phyloP scores from a whole-genome alignment of 2,113 vertebrate species.

The Pycnonotus jocosus region DNA sequence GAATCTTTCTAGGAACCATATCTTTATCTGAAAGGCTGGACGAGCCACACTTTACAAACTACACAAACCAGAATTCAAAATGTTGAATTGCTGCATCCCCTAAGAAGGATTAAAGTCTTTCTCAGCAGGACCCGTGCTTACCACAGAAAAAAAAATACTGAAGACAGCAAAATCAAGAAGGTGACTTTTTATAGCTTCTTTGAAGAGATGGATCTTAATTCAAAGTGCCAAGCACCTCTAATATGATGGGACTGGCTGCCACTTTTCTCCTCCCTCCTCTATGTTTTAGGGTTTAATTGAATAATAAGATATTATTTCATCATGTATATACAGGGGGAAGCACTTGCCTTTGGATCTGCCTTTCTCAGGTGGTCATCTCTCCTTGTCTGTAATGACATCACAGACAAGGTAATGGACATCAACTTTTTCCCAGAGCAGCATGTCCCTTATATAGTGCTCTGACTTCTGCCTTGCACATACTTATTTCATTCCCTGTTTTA shows the following conservation, averaged over 20 bases:
- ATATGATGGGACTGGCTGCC: rapidly evolving
- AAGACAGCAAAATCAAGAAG: not conserved
- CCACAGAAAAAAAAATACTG: not conserved
- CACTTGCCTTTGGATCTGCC: not conserved
- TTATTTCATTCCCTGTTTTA: not conserved
- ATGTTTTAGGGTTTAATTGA: not conserved
- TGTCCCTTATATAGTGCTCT: not conserved
- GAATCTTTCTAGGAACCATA: not conserved
- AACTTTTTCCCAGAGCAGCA: not conserved
- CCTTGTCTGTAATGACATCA: not conserved
- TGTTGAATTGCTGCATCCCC: not conserved
- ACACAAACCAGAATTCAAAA: not conserved
- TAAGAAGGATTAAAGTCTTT: not conserved
- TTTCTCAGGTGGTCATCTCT: not conserved
- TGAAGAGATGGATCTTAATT: not conserved
- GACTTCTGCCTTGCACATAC: not conserved
- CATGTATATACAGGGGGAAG: not conserved
- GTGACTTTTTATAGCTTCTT: not conserved
- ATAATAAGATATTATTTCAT: not conserved
- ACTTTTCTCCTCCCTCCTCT: rapidly evolving
- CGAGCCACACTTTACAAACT: not conserved
- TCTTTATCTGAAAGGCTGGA: not conserved
- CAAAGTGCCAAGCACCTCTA: not conserved
- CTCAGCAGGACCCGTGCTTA: not conserved
- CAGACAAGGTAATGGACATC: not conserved